Percentiles rank a stretch among this genome's conserved stretches.
Evolutionary conservation across 2,797 vertebrate species (phyloP).

Genomic region (Phalanger gymnotis): DNA sequence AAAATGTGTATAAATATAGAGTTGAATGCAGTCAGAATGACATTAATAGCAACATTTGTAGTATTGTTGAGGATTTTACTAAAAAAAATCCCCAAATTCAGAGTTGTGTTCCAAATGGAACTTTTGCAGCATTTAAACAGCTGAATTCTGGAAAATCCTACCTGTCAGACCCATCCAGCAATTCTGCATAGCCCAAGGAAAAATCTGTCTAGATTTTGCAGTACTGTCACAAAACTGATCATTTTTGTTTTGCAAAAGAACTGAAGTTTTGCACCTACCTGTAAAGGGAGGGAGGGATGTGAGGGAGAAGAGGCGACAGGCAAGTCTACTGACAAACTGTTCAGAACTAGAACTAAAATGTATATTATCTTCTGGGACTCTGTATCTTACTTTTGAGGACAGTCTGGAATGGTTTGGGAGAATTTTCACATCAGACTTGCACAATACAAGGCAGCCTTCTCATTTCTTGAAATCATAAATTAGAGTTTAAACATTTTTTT

Average conservation of each 20-base stretch:
- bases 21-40: conserved; percentile 9
- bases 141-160: conserved; percentile 48
- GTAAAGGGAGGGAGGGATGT: not conserved
- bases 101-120: not conserved
- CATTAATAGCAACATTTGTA: conserved; percentile 9
- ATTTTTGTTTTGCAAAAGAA: conserved; percentile 15
- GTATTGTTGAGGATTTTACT: not conserved
- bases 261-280: not conserved
- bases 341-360: conserved; percentile 35
- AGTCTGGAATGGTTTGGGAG: not conserved
- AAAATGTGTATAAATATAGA: conserved; percentile 21
- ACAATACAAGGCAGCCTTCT: not conserved
- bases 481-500: not conserved
- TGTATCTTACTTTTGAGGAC: not conserved
- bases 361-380: not conserved
- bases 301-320: conserved; percentile 15
- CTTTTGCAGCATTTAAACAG: conserved; percentile 1
- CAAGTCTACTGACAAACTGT: not conserved
- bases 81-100: not conserved
- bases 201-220: conserved; percentile 16
- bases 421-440: conserved; percentile 13
- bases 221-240: not conserved
- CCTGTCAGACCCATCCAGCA: not conserved
- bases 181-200: conserved; percentile 15
- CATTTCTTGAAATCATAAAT: not conserved